These are phyloP conservation scores for Ethmia dodecea DNA, from an alignment of 2,888 invertebrate genomes.

Conservation along the genomic window DNA sequence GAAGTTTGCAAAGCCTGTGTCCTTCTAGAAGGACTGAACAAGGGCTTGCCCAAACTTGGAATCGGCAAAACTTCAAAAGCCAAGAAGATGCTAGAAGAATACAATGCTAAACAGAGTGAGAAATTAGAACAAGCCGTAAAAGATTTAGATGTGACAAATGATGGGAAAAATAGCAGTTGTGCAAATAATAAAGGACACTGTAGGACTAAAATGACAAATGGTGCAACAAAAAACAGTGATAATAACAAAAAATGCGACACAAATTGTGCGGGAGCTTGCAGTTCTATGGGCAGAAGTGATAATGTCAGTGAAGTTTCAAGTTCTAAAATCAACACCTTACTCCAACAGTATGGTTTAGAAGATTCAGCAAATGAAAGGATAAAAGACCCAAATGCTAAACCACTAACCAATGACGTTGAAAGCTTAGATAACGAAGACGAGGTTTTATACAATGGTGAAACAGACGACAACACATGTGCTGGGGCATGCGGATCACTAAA, in stretches of 20 bases:
- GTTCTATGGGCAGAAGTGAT: slow-evolving; percentile 21
- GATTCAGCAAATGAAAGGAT: slow-evolving; percentile 16
- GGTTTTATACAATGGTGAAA: slow-evolving; percentile 22
- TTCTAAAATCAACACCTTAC: slow-evolving; percentile 40
- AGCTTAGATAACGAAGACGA: slow-evolving; percentile 31
- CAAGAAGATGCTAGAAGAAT: slow-evolving; percentile 80
- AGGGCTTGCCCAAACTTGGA: slow-evolving; percentile 93
- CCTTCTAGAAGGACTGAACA: slow-evolving; percentile 95
- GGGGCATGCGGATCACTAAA: slow-evolving; percentile 50
- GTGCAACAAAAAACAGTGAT: slow-evolving; percentile 10
- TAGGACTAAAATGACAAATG: slow-evolving; percentile 22
- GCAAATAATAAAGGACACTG: slow-evolving; percentile 24
- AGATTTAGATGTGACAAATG: slow-evolving; percentile 37
- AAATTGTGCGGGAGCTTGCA: slow-evolving; percentile 32
- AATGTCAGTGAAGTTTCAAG: slow-evolving; percentile 21
- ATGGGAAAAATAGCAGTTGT: slow-evolving; percentile 21
- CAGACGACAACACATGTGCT: slow-evolving; percentile 51
- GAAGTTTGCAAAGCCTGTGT: slow-evolving; percentile 97
- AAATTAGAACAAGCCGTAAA: slow-evolving; percentile 29
- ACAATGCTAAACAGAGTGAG: slow-evolving; percentile 42
- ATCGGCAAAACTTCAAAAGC: slow-evolving; percentile 92
- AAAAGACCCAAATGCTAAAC: slow-evolving; percentile 9
- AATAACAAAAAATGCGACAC: slow-evolving; percentile 22
- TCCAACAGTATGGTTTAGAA: slow-evolving; percentile 45
- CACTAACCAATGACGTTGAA: slow-evolving; percentile 20